Evolutionary conservation across 2,113 vertebrate species (phyloP), one percentile per base, ranked within the genome.

Genomic region (Nymphicus hollandicus): DNA sequence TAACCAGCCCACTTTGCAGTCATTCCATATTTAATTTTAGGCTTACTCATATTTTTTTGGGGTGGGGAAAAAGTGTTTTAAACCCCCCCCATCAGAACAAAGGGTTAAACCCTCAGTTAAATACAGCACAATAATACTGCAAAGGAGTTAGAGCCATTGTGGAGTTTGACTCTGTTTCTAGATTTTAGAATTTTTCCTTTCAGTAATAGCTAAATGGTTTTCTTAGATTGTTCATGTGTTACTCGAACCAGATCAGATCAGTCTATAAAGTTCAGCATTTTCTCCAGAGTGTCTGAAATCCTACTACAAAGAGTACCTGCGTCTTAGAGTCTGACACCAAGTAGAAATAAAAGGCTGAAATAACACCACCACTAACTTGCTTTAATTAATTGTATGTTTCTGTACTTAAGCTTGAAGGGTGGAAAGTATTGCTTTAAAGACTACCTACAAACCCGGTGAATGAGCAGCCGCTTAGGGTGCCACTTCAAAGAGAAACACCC

Each of bases 351-450:
- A 97, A 88, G 88, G 64, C 88, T 88, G 82, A 74, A 94, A 63
- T 86, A 83, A 80, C 52, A 93, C 24, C 66, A 55, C 49, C 68
- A 23, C 69, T 69, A 55, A 74, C n/a, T 88, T 53, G 69, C 55
- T 74, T 91, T 93, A 95, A 94, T 96, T 90, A 92, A 87, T 80
- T 81, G 65, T 85, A 29, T 37, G 78, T 82, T 95, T 95, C 84
- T 93, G 33, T 70, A 15, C 56, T 91, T 92, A 27, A 71, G 88
- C 76, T 73, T 16, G 35, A 88, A 90, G 86, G 53, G 58, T 94
- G 89, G 79, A 27, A 91, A 63, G 43, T 46, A 44, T 33, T 68
- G 52, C 86, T 93, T 88, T 95, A 91, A 91, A 88, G 60, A 41
- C 73, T 64, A 70, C 68, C 68, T 94, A 49, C 53, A 46, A 61